Base-by-base conservation (phyloP, 2,113 vertebrate genomes). In the Melanostigma gelatinosum region DNA sequence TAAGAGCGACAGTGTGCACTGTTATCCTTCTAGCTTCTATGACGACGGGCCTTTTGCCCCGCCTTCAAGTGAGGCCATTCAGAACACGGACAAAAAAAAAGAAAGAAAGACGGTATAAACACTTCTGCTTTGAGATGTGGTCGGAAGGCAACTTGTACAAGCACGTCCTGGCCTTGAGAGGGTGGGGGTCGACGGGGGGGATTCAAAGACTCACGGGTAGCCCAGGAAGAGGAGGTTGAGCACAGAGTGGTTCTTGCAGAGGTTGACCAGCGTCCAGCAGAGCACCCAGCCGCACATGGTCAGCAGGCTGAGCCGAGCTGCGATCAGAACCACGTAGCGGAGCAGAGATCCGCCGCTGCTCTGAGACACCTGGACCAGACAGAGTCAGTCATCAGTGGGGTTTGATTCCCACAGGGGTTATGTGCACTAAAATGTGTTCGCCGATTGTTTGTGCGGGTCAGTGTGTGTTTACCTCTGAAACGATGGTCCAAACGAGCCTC, bases 211-310 rank as follows among this genome's bases (percentile, higher is more conserved):
- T 99, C 93, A 99, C 98, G 98, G 98, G 91, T 99, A 99, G 90
- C 98, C 97, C 88, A 99, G 95, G 93, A 99, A 99, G 78, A 99
- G 97, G 67, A 99, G 97, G 93, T 98, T 99, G 88, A 99, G 97
- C 72, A 99, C 96, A 27, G 98, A 99, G 92, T 99, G 93, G 90
- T 96, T 97, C 91, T 95, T 96, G 94, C 97, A 99, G 89, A 99
- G 97, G 91, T 97, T 97, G 89, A 99, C 96, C 57, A 99, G 94
- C 13, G 98, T 98, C 98, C 97, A 99, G 93, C 97, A 98, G 75
- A 99, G 96, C 58, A 98, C 96, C 97, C 98, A 99, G 75, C 97
- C 97, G 65, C 97, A 99, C 88, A 99, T 85, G 34, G 97, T 99
- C 79, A 99, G 96, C 74, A 99, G 95, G 88, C 95, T 95, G 91